phyloP scores from a whole-genome alignment of 2,113 vertebrate species.

The Strix aluco region DNA sequence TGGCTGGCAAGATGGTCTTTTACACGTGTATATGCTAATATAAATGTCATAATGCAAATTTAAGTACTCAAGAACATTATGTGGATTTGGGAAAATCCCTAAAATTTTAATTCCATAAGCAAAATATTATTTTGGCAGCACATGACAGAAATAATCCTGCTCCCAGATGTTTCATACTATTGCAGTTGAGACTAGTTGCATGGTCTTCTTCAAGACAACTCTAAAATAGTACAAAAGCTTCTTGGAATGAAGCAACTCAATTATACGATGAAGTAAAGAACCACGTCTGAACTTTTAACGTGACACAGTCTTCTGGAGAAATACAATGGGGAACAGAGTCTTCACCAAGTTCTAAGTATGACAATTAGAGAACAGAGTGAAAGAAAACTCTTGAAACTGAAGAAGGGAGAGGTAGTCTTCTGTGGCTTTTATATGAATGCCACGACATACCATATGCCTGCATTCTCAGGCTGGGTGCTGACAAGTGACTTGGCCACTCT shows the following conservation, averaged over 20 bases:
- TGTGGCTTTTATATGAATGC: not conserved
- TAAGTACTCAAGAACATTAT: slow-evolving; percentile 29
- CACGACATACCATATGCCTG: rapidly evolving
- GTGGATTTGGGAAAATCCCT: slow-evolving; percentile 59
- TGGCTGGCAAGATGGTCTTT: slow-evolving; percentile 32
- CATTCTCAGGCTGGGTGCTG: not conserved
- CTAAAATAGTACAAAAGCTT: slow-evolving; percentile 20
- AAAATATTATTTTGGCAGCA: slow-evolving; percentile 61
- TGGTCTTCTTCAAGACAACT: not conserved
- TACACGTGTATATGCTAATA: slow-evolving; percentile 39
- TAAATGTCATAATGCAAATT: slow-evolving; percentile 43
- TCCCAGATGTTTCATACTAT: slow-evolving; percentile 41
- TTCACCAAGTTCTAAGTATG: not conserved
- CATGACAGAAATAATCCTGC: slow-evolving; percentile 58
- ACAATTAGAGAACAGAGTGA: not conserved
- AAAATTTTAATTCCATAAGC: slow-evolving; percentile 63
- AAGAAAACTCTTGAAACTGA: not conserved
- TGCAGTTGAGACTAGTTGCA: slow-evolving; percentile 17
- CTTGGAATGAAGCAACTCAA: not conserved
- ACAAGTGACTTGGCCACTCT: not conserved
- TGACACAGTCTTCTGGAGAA: not conserved
- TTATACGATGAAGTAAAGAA: not conserved
- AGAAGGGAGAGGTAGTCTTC: not conserved
- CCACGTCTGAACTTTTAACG: not conserved
- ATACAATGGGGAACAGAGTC: not conserved